Evolutionary conservation across 1,140 invertebrate genomes (phyloP).

Genomic region (Nasonia vitripennis): DNA sequence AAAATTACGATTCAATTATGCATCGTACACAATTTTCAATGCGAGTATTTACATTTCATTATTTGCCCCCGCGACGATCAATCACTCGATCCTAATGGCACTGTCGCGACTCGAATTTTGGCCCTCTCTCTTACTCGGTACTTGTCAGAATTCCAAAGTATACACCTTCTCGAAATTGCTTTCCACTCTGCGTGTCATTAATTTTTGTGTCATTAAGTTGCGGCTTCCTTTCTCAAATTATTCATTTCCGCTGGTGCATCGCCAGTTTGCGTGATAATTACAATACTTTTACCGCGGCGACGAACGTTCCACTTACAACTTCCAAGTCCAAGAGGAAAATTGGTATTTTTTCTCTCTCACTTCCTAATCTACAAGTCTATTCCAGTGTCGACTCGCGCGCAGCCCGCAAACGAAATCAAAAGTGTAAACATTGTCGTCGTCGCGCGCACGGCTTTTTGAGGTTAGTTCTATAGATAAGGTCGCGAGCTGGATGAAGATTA

Average conservation of each 20-base stretch:
- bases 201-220: not conserved
- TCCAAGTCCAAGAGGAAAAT: no score
- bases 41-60: no score
- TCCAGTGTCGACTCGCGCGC: not conserved
- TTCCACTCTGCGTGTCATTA: not conserved
- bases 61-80: not conserved
- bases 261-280: not conserved
- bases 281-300: not conserved
- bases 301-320: not conserved
- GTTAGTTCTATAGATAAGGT: constrained; percentile 15
- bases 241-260: not conserved
- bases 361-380: no score
- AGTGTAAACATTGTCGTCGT: constrained; percentile 15
- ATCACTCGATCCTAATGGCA: not conserved
- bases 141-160: not conserved
- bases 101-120: not conserved
- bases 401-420: constrained; percentile 4
- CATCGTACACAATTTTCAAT: no score
- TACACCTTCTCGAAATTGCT: not conserved
- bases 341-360: no score
- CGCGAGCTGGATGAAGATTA: not conserved
- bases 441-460: constrained; percentile 16
- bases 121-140: not conserved
- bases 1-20: no score
- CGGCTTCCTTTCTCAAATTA: not conserved